A percentile compares a stretch with the other conserved stretches of the same genome.
Evolutionary conservation across 2,113 vertebrate species (phyloP).

Genomic region (Macrotis lagotis): DNA sequence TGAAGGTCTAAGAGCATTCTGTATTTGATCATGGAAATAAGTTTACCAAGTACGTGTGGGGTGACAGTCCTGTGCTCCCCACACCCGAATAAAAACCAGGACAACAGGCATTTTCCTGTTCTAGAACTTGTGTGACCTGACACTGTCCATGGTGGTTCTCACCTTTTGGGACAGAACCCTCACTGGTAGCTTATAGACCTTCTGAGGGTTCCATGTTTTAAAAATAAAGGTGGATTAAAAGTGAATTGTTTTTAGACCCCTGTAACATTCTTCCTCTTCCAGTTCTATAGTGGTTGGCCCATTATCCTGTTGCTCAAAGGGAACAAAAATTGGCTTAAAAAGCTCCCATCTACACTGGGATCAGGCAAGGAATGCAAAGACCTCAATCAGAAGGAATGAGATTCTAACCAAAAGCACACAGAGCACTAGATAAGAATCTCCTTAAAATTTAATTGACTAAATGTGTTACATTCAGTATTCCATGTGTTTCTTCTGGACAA

Average conservation of each 20-base stretch:
- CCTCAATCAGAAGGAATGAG: background rate
- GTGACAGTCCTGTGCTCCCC: background rate
- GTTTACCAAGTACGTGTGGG: background rate
- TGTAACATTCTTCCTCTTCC: background rate
- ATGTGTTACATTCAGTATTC: slow-evolving; percentile 95
- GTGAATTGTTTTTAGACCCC: background rate
- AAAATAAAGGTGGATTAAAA: background rate
- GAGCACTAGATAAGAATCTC: slow-evolving; percentile 88
- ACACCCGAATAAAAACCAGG: background rate
- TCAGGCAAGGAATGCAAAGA: background rate
- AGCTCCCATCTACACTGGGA: background rate
- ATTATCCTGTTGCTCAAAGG: background rate
- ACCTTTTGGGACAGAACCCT: background rate
- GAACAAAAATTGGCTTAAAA: background rate
- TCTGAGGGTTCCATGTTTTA: background rate
- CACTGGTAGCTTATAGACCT: background rate
- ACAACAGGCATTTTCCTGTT: background rate
- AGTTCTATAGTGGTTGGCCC: background rate
- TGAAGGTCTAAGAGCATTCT: background rate
- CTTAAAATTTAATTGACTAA: slow-evolving; percentile 97
- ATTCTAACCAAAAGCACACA: slow-evolving; percentile 55
- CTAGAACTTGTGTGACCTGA: background rate
- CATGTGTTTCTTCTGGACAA: slow-evolving; percentile 90
- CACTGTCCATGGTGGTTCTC: background rate
- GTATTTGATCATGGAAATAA: background rate